phyloP scores from a whole-genome alignment of 2,113 vertebrate genomes.

The Oncorhynchus gorbuscha region DNA sequence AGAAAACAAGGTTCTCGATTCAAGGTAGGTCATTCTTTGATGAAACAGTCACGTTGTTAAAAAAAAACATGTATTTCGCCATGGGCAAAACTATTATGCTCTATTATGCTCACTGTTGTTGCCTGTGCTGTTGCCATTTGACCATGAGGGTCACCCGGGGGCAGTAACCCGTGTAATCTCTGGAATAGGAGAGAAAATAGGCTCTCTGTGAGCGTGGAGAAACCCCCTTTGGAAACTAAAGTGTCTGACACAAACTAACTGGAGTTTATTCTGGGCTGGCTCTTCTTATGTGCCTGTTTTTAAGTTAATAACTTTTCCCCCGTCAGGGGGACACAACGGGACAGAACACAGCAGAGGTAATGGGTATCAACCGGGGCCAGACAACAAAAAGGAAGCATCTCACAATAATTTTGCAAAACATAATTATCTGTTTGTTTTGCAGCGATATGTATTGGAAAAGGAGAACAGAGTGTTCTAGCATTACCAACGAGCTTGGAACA shows the following conservation, averaged over 20 bases:
- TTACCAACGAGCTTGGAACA: no score
- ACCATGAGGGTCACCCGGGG: conserved; percentile 79
- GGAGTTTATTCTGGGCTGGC: conserved; percentile 63
- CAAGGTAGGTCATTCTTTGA: conserved; percentile 27
- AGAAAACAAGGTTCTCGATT: conserved; percentile 25
- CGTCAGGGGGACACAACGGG: conserved; percentile 25
- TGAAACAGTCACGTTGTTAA: conserved; percentile 44
- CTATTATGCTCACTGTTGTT: conserved; percentile 70
- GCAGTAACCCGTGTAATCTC: conserved; percentile 88
- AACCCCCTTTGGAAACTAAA: conserved; percentile 59
- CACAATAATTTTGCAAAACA: no score
- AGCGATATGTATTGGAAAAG: no score
- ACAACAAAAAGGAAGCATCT: conserved; percentile 12
- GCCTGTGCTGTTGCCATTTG: conserved; percentile 58
- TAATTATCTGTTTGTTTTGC: no score
- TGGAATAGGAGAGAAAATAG: conserved; percentile 69
- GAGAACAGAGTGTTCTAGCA: no score
- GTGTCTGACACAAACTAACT: conserved; percentile 64
- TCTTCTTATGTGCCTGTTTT: conserved; percentile 61
- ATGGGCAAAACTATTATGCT: conserved; percentile 69
- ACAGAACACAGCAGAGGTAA: conserved; percentile 45
- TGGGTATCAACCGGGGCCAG: conserved; percentile 36
- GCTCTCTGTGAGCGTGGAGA: conserved; percentile 59
- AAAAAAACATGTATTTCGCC: conserved; percentile 60
- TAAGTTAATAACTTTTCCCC: conserved; percentile 65